Evolutionary conservation across 2,113 vertebrate species (phyloP), one percentile per base, ranked within the genome.

Genomic region (zebrafish (Danio rerio)): DNA sequence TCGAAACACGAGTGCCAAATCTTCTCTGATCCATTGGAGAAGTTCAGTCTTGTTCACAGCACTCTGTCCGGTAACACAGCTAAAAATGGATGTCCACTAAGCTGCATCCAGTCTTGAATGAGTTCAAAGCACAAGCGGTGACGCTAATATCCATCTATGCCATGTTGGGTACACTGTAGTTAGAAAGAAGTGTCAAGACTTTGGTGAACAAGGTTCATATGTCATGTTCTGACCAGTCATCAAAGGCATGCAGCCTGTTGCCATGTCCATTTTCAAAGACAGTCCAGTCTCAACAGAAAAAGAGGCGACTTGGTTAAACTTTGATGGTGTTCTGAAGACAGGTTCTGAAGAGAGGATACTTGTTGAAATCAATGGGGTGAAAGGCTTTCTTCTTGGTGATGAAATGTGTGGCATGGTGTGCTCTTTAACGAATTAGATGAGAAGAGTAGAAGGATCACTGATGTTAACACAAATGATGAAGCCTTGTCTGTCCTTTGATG

Each of bases 31-130:
- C 9, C 70, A 69, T 40, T 53, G 55, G 16, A 58, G 73, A 82
- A 71, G 49, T 81, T 85, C 80, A 76, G 31, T 72, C 73, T 12
- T 16, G 62, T 69, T 72, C 45, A 59, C n/a, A 72, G 77, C 52
- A 53, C 85, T 16, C 58, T 52, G 79, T 87, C 87, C 79, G 52
- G 55, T 55, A 66, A 47, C 52, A 20, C 52, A 20, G 18, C 8
- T 58, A 53, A 74, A 68, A 81, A 68, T 50, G 66, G 6, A 42
- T 8, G 58, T 53, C 63, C 55, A 59, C 47, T 58, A 68, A 72
- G 61, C 61, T 40, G 53, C 49, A 13, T 79, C 68, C 59, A 74
- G 31, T 77, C 78, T 81, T 72, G 62, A 79, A 11, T 47, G 31
- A 50, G 21, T 50, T 85, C 49, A 63, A 31, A 31, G 58, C 20